These are phyloP conservation scores for Steinernema carpocapsae DNA, from an alignment of 2,888 invertebrate species.

Conservation along the genomic window DNA sequence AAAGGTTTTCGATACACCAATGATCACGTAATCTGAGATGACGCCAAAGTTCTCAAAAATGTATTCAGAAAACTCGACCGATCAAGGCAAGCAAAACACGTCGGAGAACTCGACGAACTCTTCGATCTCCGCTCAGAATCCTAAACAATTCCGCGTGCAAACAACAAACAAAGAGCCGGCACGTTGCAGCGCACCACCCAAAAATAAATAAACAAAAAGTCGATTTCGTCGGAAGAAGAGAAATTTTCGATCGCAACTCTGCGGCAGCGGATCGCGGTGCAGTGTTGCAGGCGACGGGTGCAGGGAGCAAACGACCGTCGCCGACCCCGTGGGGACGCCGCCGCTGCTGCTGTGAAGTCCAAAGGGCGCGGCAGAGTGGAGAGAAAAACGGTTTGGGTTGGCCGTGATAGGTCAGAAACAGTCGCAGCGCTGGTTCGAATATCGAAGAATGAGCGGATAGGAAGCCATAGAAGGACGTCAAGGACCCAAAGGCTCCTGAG, in stretches of 20 bases:
- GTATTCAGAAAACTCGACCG: too few relatives aligned
- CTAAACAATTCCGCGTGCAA: background rate
- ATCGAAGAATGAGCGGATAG: too few relatives aligned
- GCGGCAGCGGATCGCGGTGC: background rate
- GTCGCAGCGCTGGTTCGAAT: too few relatives aligned
- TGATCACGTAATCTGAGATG: too few relatives aligned
- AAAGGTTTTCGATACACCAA: too few relatives aligned
- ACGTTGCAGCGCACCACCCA: background rate
- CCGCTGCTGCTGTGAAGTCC: background rate
- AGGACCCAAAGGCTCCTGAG: too few relatives aligned
- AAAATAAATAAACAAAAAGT: conserved; percentile 9
- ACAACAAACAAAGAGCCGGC: background rate
- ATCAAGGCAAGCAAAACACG: background rate
- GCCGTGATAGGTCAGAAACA: too few relatives aligned
- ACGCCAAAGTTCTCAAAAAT: too few relatives aligned
- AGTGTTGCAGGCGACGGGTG: background rate
- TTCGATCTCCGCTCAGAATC: too few relatives aligned
- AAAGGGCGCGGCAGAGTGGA: background rate
- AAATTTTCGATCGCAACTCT: conserved; percentile 12
- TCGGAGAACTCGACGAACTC: background rate
- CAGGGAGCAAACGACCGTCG: background rate
- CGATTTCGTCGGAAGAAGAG: background rate
- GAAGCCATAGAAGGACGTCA: too few relatives aligned
- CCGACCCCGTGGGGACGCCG: background rate
- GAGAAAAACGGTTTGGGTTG: background rate